Base-by-base conservation (phyloP, 2,888 invertebrate species). In the Brachyopa scutellaris region DNA sequence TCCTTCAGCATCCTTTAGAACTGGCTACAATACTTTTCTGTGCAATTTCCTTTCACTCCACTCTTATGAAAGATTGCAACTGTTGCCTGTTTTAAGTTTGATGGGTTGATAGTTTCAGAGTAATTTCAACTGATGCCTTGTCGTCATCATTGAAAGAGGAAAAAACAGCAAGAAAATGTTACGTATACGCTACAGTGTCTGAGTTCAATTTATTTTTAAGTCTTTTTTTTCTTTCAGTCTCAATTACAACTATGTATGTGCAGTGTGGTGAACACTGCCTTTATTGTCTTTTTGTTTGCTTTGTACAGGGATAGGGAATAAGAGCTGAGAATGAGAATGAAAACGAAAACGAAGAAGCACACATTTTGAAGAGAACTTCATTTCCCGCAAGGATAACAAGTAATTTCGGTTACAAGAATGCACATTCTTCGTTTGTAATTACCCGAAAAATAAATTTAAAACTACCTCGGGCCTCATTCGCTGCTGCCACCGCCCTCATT, bases 341-440 rank as follows among this genome's bases (percentile, higher is more conserved):
- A 23, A 57, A 49, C 26, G 29, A 62, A 15, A 49, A 77, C 19
- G 36, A 62, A 61, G 45, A 23, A 61, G 36, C 11, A 73, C 55
- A 76, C 69, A 77, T 64, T 82, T 66, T 42, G 29, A 70, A 66
- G 45, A 61, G 66, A 77, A 61, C 70, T 77, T 47, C 77, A 82
- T 82, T 82, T 77, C 77, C 82, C 82, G 53, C 76, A 77, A 72
- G 76, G 70, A 82, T 77, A 82, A 82, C 82, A 82, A 76, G 82
- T 77, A 82, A 82, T 82, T 82, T 77, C 64, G 77, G 82, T 82
- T 82, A 76, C 76, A 77, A 80, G 82, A 82, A 76, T 82, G 82
- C 70, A 82, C 82, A 82, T 82, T 82, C 70, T 70, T 77, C 82
- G 64, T 76, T 82, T 76, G 70, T 82, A 82, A 82, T 82, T 82